Evolutionary conservation across 2,888 invertebrate species (phyloP).

Genomic region (Danaus chrysippus): DNA sequence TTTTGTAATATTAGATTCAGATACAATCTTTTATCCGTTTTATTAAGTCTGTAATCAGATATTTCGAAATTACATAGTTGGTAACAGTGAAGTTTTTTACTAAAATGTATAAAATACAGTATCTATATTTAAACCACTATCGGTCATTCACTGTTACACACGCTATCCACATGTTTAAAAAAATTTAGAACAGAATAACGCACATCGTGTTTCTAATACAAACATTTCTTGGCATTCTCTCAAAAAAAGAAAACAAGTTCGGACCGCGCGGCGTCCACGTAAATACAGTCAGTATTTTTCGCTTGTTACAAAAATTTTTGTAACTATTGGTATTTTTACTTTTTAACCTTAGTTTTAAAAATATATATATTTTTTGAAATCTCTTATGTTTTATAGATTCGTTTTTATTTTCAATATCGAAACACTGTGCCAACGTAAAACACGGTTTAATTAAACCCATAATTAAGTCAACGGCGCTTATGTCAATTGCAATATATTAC

Average conservation of each 20-base stretch:
- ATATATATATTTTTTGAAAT: background rate
- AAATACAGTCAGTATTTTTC: constrained; percentile 11
- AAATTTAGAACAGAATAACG: constrained; percentile 37
- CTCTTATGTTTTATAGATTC: background rate
- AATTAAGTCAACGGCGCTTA: too few relatives aligned
- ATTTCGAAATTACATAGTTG: constrained; percentile 15
- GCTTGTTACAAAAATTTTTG: constrained; percentile 3
- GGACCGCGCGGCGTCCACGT: constrained; percentile 10
- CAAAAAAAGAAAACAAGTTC: constrained; percentile 50
- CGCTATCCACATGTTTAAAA: constrained; percentile 38
- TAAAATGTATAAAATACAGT: constrained; percentile 18
- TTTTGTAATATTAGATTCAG: constrained; percentile 6
- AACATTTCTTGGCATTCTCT: constrained; percentile 56
- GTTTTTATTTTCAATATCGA: too few relatives aligned
- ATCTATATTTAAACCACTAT: constrained; percentile 43
- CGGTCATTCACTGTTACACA: constrained; percentile 54
- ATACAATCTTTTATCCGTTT: constrained; percentile 17
- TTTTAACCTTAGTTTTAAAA: background rate
- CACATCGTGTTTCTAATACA: constrained; percentile 40
- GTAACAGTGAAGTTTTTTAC: constrained; percentile 24
- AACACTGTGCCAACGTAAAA: too few relatives aligned
- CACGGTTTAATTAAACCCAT: too few relatives aligned
- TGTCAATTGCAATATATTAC: too few relatives aligned
- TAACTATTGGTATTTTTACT: background rate
- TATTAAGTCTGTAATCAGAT: background rate